Conservation (phyloP, 2,888 invertebrate genomes). For the Hyles lineata region DNA sequence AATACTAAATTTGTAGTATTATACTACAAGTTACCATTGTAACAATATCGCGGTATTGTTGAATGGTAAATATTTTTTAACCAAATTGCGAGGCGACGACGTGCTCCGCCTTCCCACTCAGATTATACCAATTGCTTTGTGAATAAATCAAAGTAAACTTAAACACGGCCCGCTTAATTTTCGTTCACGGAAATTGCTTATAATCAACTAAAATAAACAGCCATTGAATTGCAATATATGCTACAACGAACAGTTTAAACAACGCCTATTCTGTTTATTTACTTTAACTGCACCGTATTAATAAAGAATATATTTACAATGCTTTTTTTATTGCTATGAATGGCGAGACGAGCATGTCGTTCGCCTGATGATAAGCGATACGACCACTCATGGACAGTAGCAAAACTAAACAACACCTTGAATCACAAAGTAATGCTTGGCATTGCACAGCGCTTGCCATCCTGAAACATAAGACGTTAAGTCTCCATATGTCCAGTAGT, state of each 20-base stretch:
- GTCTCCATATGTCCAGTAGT: no score
- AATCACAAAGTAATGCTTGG: no score
- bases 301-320: no score
- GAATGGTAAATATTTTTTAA: constrained; percentile 10
- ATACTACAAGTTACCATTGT: not conserved
- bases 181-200: not conserved
- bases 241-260: not conserved
- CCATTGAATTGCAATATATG: not conserved
- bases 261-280: not conserved
- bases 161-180: not conserved
- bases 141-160: constrained; percentile 12
- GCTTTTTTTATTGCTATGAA: no score
- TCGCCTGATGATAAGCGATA: no score
- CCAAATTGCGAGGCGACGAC: not conserved
- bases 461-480: no score
- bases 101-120: not conserved
- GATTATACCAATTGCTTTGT: constrained; percentile 12
- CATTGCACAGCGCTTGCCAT: no score
- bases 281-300: not conserved
- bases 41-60: not conserved
- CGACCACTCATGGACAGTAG: no score
- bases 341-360: no score
- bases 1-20: not conserved
- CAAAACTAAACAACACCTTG: no score
- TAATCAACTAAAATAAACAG: constrained; percentile 9